These are phyloP conservation scores for Marcusenius ussheri DNA, from an alignment of 2,113 vertebrate species.

Conservation along the genomic window DNA sequence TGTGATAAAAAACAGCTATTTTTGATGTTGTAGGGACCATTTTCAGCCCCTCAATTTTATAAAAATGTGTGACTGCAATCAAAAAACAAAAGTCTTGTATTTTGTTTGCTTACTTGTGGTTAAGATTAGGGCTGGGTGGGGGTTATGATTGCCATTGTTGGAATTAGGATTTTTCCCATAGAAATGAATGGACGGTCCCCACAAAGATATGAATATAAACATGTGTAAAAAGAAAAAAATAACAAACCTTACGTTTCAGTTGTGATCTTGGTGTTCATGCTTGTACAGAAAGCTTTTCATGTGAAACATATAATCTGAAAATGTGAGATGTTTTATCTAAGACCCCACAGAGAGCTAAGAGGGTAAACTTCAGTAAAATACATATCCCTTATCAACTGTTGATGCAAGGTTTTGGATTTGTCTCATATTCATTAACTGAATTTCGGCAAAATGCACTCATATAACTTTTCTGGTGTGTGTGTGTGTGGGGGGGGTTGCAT, in stretches of 20 bases:
- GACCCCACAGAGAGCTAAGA: neutral
- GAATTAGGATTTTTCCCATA: neutral
- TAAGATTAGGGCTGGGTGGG: neutral
- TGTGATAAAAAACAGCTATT: neutral
- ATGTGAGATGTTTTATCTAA: neutral
- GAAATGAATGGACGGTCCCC: neutral
- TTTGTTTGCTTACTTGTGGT: neutral
- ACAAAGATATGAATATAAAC: neutral
- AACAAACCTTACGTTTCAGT: neutral
- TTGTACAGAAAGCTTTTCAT: neutral
- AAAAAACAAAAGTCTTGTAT: neutral
- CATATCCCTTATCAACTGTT: no score
- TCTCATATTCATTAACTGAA: neutral
- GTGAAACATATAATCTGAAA: neutral
- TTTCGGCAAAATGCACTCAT: neutral
- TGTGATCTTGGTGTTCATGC: neutral
- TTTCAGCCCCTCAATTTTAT: neutral
- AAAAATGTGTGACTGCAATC: neutral
- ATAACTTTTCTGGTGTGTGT: neutral
- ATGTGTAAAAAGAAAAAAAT: neutral
- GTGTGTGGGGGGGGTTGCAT: no score
- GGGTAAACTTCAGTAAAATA: no score
- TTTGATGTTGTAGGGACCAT: neutral
- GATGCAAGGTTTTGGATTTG: neutral
- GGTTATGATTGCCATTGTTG: neutral